phyloP scores from a whole-genome alignment of 2,113 vertebrate species.

The Cnemophilus loriae region DNA sequence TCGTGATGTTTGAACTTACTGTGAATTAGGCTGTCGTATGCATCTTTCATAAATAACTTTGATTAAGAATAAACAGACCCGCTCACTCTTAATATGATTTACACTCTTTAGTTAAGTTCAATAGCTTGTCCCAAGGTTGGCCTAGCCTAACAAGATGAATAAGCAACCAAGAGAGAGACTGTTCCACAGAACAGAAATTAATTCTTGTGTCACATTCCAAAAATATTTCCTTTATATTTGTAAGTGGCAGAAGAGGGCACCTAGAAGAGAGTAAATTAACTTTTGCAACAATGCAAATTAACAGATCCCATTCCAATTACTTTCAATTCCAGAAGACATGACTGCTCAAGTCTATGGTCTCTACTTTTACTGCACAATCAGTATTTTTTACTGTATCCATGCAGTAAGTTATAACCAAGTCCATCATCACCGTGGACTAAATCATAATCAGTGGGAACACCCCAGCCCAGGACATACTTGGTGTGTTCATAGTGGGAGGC shows the following conservation, averaged over 20 bases:
- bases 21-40: neutral
- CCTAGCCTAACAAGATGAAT: accelerated
- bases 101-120: neutral
- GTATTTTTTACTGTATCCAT: neutral
- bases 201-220: neutral
- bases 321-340: neutral
- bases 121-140: neutral
- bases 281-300: neutral
- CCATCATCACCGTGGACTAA: neutral
- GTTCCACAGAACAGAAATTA: neutral
- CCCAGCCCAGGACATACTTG: accelerated
- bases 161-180: neutral
- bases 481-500: accelerated
- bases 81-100: neutral
- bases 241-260: neutral
- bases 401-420: neutral
- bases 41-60: neutral
- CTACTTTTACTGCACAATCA: neutral
- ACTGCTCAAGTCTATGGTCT: neutral
- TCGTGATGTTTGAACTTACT: neutral
- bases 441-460: accelerated
- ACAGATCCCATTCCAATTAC: neutral
- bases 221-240: neutral
- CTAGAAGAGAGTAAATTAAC: neutral
- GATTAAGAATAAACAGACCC: neutral